These are phyloP conservation scores for Iguana delicatissima DNA, from an alignment of 2,797 vertebrate genomes.

Conservation along the genomic window DNA sequence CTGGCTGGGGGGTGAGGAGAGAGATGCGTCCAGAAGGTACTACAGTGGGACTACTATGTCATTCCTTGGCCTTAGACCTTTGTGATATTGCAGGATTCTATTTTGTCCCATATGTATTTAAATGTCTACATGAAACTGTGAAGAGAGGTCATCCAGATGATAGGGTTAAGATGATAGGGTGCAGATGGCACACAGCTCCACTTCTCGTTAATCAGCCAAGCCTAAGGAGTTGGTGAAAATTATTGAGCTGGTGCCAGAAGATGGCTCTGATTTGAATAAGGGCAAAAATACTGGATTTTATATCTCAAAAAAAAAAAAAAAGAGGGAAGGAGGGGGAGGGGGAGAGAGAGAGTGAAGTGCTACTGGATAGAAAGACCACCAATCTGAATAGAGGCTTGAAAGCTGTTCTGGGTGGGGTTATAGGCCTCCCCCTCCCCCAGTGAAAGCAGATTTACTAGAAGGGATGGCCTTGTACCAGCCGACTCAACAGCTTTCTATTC, in stretches of 20 bases:
- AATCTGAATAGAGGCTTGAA: neutral
- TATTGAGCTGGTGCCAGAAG: neutral
- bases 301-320: neutral
- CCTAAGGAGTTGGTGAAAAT: neutral
- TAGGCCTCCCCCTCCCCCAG: neutral
- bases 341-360: neutral
- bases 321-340: too few species aligned
- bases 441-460: too few species aligned
- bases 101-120: neutral
- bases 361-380: neutral
- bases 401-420: neutral
- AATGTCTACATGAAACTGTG: neutral
- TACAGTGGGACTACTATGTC: neutral
- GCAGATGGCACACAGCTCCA: neutral
- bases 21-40: neutral
- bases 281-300: neutral
- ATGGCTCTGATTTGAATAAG: neutral
- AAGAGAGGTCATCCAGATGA: neutral
- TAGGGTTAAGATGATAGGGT: neutral
- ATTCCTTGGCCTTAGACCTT: neutral
- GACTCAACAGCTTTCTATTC: too few species aligned
- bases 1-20: neutral
- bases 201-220: neutral
- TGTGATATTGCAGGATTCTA: neutral
- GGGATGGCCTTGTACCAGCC: too few species aligned